Evolutionary conservation across 2,113 vertebrate genomes (phyloP), one percentile per base, ranked within the genome.

Genomic region (Morone chrysops): DNA sequence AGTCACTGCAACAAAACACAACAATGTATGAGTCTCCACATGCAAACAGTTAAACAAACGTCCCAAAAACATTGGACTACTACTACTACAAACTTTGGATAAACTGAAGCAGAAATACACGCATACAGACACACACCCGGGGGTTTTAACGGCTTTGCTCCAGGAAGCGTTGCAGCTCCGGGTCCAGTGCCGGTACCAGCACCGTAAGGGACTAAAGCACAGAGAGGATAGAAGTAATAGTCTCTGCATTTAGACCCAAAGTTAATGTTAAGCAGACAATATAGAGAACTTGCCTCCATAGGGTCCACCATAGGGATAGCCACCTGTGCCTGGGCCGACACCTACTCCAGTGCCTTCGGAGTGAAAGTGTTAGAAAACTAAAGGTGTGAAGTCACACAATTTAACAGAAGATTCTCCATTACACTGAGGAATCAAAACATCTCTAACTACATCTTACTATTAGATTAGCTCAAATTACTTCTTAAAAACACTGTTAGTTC

Each of bases 81-180:
- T 12, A 38, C 36, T 36, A 56, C 47, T 14, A 62, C 4, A 20
- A 0, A 9, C 13, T 43, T 18, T 16, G 20, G 5, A 47, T 17
- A 16, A 57, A 47, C 65, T 43, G 38, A 56, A 74, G 6, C 17
- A 76, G 2, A 75, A 43, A 41, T 31, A 60, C 40, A 18, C 0
- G 11, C n/a, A 18, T 14, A 75, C 57, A 77, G 18, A 78, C 16
- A 80, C 76, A 67, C 22, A 94, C 94, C 92, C 80, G 94, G 92
- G 75, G 90, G 86, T 84, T 93, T 95, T 47, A 93, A 76, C 50
- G 95, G 94, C 40, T 93, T 95, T 13, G 87, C 92, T 75, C 91
- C 94, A 77, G 95, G 93, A 38, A 90, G 86, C 20, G 78, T 67
- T 57, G 61, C 92, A 6, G 48, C 38, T 85, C 92, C 93, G 51